Percentiles rank a stretch among this genome's conserved stretches.
Conservation (phyloP, 2,797 vertebrate species). For the Phoxinus dragarum region DNA sequence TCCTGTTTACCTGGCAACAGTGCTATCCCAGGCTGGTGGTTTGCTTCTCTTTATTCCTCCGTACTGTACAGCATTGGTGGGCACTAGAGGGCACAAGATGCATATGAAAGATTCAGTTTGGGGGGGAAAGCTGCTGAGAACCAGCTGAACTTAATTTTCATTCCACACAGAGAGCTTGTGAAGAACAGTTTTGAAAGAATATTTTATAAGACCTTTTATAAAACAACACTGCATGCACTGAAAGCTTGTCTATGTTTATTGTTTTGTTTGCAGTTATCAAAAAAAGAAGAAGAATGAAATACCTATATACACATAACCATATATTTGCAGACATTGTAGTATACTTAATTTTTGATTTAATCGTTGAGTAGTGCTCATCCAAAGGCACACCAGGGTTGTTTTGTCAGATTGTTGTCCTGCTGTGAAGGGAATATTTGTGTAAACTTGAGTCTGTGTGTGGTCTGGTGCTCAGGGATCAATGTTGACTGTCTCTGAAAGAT, state of each 20-base stretch:
- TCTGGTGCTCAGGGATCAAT: not conserved
- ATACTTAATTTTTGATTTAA: not conserved
- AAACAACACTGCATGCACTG: not conserved
- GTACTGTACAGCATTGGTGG: not conserved
- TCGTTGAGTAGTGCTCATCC: not conserved
- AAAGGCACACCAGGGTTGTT: not conserved
- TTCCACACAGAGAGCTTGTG: not conserved
- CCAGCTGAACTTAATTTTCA: not conserved
- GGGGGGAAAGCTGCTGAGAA: not conserved
- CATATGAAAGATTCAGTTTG: constrained; percentile 64
- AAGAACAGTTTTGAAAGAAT: not conserved
- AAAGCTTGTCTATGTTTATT: not conserved
- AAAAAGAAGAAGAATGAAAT: not conserved
- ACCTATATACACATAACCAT: not conserved
- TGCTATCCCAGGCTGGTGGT: not conserved
- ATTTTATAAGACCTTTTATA: constrained; percentile 37
- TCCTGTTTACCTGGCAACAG: constrained; percentile 49
- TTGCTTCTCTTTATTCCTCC: constrained; percentile 19
- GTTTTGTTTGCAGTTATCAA: constrained; percentile 7
- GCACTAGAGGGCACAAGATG: constrained; percentile 83
- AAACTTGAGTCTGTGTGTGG: not conserved
- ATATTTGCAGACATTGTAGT: not conserved
- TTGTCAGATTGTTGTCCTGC: not conserved
- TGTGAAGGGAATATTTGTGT: not conserved
- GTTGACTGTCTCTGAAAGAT: not conserved